phyloP scores from a whole-genome alignment of 1,140 invertebrate genomes.

The Armadillidium nasatum region DNA sequence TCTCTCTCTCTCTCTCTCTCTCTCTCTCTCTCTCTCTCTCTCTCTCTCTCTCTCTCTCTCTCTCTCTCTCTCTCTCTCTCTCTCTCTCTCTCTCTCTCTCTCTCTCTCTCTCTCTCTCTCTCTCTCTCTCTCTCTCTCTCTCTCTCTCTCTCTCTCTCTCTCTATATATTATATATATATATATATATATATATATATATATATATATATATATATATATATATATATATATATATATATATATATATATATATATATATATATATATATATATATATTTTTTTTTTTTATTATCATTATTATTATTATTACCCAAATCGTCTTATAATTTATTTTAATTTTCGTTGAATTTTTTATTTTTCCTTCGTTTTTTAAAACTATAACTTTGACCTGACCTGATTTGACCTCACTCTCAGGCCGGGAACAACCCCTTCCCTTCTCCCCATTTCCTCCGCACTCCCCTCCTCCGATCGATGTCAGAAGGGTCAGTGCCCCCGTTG shows the following conservation, averaged over 20 bases:
- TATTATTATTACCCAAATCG: neutral
- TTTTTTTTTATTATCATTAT: neutral
- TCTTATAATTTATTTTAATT: neutral
- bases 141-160: neutral
- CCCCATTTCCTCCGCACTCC: too few species aligned
- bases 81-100: too few species aligned
- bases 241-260: conserved; percentile 14
- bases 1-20: too few species aligned
- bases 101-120: too few species aligned
- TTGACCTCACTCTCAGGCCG: neutral
- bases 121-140: neutral
- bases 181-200: too few species aligned
- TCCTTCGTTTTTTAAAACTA: neutral
- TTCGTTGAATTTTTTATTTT: neutral
- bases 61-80: too few species aligned
- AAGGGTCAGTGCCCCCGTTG: neutral
- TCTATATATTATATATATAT: too few species aligned
- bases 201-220: neutral
- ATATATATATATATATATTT: conserved; percentile 12
- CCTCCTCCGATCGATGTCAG: neutral
- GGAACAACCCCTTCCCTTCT: neutral
- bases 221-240: conserved; percentile 14
- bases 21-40: too few species aligned
- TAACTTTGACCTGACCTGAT: neutral
- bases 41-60: too few species aligned